A percentile compares a stretch with the other conserved stretches of the same genome.
phyloP scores from a whole-genome alignment of 2,113 vertebrate genomes.

The Xiphophorus maculatus region DNA sequence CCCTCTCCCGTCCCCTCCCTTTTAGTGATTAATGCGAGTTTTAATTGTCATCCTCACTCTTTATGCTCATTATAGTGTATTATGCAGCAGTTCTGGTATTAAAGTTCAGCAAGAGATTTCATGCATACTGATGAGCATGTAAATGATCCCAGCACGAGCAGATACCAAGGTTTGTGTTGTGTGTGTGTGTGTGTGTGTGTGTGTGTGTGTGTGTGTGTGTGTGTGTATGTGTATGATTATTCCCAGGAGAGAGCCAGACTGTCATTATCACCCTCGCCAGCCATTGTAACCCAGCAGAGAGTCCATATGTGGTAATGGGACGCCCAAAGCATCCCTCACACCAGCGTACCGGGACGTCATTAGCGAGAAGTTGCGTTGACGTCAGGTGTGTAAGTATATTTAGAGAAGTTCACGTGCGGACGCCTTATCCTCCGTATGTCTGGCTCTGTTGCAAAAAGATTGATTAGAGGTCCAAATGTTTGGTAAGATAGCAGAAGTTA shows the following conservation, averaged over 20 bases:
- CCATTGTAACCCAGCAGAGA: slow-evolving; percentile 54
- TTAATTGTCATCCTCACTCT: slow-evolving; percentile 89
- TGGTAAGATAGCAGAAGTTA: not conserved
- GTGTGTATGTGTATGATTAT: slow-evolving; percentile 58
- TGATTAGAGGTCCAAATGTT: not conserved
- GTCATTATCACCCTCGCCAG: slow-evolving; percentile 61
- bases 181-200: slow-evolving; percentile 29
- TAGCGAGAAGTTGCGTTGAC: not conserved
- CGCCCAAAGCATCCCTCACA: slow-evolving; percentile 42
- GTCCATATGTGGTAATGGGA: slow-evolving; percentile 60
- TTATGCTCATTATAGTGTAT: slow-evolving; percentile 83
- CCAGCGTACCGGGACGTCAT: slow-evolving; percentile 33
- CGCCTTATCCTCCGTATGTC: not conserved
- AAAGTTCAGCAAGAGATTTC: slow-evolving; percentile 89
- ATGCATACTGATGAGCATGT: slow-evolving; percentile 90
- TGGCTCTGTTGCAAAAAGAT: not conserved
- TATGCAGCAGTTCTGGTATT: slow-evolving; percentile 87
- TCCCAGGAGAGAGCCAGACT: slow-evolving; percentile 61
- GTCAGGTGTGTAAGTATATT: not conserved
- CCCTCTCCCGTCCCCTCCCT: slow-evolving; percentile 45
- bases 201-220: slow-evolving; percentile 36
- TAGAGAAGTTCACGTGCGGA: not conserved
- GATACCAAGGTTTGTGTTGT: slow-evolving; percentile 59
- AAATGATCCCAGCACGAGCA: slow-evolving; percentile 84
- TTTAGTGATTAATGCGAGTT: slow-evolving; percentile 87